Conservation (phyloP, 2,113 vertebrate genomes). For the Merops nubicus region DNA sequence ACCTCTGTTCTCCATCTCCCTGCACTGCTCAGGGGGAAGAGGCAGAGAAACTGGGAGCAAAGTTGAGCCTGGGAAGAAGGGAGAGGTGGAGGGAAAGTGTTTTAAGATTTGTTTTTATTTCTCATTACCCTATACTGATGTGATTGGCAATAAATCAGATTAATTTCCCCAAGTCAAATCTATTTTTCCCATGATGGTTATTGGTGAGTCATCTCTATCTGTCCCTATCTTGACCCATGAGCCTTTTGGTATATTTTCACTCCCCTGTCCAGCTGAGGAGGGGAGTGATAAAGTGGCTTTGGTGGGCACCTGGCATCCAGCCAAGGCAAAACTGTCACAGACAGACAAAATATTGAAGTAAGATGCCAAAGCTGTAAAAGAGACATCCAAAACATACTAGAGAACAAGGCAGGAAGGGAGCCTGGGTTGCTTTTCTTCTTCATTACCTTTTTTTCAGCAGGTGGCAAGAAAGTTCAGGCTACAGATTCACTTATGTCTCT, state of each 20-base stretch:
- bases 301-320: neutral
- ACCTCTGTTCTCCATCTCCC: too few relatives aligned
- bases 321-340: neutral
- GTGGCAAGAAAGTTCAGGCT: neutral
- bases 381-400: neutral
- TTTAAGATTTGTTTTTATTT: neutral
- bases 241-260: neutral
- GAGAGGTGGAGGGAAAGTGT: neutral
- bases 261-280: neutral
- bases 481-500: neutral
- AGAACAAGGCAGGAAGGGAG: neutral
- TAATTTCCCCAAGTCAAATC: neutral
- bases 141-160: neutral
- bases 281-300: neutral
- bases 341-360: neutral
- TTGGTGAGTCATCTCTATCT: neutral
- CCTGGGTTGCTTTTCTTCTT: neutral
- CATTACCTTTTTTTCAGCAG: neutral
- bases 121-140: neutral
- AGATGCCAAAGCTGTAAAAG: neutral
- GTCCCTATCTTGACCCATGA: neutral
- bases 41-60: neutral
- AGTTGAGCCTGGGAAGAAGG: neutral
- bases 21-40: neutral
- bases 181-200: neutral